Percentiles rank a stretch among this genome's conserved stretches.
Conservation (phyloP, 2,797 vertebrate species). For the Amblyraja radiata region DNA sequence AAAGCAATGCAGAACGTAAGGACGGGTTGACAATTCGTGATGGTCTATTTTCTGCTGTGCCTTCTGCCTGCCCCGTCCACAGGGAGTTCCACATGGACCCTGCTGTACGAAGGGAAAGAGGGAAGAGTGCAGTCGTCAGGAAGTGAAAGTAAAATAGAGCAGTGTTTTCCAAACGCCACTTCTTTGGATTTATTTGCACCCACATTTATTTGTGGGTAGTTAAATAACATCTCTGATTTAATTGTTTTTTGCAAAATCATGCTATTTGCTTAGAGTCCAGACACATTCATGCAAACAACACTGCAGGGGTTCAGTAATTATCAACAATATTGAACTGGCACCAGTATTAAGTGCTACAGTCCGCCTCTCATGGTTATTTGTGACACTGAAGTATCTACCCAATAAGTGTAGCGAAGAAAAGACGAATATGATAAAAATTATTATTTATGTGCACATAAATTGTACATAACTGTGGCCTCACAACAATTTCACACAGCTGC, state of each 20-base stretch:
- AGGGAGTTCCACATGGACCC: too few species aligned
- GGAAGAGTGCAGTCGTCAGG: too few species aligned
- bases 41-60: background rate
- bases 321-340: background rate
- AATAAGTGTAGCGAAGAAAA: background rate
- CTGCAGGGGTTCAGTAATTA: slow-evolving; percentile 3
- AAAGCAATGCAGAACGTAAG: background rate
- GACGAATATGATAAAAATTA: too few species aligned
- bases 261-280: background rate
- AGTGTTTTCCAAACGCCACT: background rate
- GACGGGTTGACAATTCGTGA: background rate
- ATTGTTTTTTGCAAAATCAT: background rate
- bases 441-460: too few species aligned
- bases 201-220: background rate
- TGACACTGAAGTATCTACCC: background rate
- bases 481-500: too few species aligned
- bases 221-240: background rate
- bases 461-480: too few species aligned
- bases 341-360: background rate
- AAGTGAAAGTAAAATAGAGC: background rate
- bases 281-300: background rate
- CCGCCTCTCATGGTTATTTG: background rate
- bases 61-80: too few species aligned
- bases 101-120: too few species aligned
- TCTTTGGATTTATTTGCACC: background rate